Evolutionary conservation across 2,797 vertebrate species (phyloP), one percentile per base, ranked within the genome.

Genomic region (Rhinella marina): DNA sequence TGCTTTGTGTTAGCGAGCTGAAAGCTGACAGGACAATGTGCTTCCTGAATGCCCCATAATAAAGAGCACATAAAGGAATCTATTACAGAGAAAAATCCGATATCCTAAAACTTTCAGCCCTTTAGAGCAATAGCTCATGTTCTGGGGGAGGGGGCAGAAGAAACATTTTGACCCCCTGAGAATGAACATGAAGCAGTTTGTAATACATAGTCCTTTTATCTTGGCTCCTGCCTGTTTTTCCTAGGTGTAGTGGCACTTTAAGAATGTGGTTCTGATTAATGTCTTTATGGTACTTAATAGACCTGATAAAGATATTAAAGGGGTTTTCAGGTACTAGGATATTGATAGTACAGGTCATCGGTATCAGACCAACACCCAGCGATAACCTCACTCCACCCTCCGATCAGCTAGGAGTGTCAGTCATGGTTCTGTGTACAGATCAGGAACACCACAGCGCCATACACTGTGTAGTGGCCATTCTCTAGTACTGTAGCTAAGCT

Each of bases 1-100:
- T 88, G 81, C 86, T 88, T 88, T 88, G 82, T 88, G 83, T 88
- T 85, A 76, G 78, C 17, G 48, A 76, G 59, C 83, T 81, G 77
- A 68, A 78, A 85, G 87, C 87, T 88, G 87, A 85, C 87, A 81
- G 83, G 57, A 82, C 82, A 88, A 88, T 85, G 68, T 85, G 87
- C 83, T 88, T 81, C 68, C 83, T 88, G 87, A 88, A 88, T 88
- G 78, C 41, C 66, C 82, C 29, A 76, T 85, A 85, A 85, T 85
- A 85, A 88, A 85, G 87, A 81, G 57, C 66, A 82, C 83, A 88
- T 88, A 88, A 88, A 85, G 87, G 87, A 88, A 85, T 88, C 83
- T 88, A 81, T 88, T 88, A 85, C 87, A 81, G 87, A 82, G 70
- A 85, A 85, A 85, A 85, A 88, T 84, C 83, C 21, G 64, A 88